These are phyloP conservation scores for Indicator indicator DNA, from an alignment of 2,113 vertebrate genomes.

Conservation along the genomic window DNA sequence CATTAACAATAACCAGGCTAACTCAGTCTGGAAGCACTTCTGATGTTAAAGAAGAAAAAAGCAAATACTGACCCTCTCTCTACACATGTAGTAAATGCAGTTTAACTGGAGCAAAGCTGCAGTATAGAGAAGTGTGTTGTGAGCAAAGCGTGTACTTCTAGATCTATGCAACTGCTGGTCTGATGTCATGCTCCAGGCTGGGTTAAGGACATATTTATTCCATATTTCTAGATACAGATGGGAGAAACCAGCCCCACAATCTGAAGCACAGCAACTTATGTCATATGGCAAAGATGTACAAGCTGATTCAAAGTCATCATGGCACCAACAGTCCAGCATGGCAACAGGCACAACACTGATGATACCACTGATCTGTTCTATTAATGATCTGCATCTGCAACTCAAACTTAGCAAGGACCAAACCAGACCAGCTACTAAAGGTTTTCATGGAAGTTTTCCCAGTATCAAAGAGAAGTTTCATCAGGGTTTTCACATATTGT, in stretches of 20 bases:
- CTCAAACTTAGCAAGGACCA: background rate
- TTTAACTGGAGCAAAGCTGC: background rate
- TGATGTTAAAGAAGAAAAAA: background rate
- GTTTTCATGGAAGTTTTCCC: background rate
- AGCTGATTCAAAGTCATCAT: background rate
- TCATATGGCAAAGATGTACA: background rate
- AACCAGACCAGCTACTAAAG: background rate
- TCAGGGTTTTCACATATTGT: background rate
- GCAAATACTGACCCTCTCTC: background rate
- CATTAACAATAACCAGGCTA: too few species aligned
- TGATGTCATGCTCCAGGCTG: background rate
- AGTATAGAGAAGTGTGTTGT: fast-evolving
- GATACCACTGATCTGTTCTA: background rate
- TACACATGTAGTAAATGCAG: background rate
- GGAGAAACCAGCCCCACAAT: constrained; percentile 5
- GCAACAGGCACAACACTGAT: background rate
- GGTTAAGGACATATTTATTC: constrained; percentile 7
- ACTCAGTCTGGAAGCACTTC: background rate
- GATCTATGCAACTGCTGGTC: background rate
- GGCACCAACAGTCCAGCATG: background rate
- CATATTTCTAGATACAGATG: constrained; percentile 15
- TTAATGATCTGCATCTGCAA: background rate
- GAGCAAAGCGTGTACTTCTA: background rate
- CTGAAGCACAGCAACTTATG: background rate
- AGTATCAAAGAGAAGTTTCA: background rate